Conservation (phyloP, 2,113 vertebrate species). For the Urocitellus parryii region DNA sequence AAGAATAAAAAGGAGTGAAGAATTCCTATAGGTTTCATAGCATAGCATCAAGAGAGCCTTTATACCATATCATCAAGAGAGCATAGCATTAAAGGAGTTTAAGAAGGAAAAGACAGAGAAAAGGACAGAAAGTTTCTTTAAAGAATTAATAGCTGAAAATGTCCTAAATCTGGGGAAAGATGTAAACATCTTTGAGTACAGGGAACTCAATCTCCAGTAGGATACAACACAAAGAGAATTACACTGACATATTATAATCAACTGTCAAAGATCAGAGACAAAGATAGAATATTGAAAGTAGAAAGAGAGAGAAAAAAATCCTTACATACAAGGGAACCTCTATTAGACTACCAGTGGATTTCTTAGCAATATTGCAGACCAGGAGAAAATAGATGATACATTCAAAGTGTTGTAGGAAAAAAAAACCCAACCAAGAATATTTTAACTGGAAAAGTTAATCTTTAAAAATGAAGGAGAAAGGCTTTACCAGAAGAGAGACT, state of each 20-base stretch:
- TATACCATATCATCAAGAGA: not conserved
- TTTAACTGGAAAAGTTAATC: not conserved
- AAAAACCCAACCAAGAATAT: not conserved
- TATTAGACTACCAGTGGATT: not conserved
- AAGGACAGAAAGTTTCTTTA: not conserved
- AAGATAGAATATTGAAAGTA: not conserved
- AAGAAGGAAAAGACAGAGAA: not conserved
- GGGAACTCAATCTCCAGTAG: not conserved
- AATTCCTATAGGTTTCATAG: not conserved
- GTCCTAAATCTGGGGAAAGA: not conserved
- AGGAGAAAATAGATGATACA: not conserved
- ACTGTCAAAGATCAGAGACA: not conserved
- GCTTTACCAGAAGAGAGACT: not conserved
- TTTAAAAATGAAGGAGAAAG: not conserved
- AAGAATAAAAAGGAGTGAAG: not conserved
- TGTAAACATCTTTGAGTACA: not conserved
- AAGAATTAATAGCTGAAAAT: not conserved
- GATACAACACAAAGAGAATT: not conserved
- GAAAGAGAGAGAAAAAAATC: not conserved
- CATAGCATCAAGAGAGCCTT: not conserved
- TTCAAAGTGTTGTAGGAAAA: not conserved
- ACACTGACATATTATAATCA: not conserved
- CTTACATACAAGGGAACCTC: not conserved
- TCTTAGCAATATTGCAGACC: not conserved
- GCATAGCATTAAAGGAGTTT: not conserved